Conservation (phyloP, 2,888 invertebrate species). For the Diaprepes abbreviatus region DNA sequence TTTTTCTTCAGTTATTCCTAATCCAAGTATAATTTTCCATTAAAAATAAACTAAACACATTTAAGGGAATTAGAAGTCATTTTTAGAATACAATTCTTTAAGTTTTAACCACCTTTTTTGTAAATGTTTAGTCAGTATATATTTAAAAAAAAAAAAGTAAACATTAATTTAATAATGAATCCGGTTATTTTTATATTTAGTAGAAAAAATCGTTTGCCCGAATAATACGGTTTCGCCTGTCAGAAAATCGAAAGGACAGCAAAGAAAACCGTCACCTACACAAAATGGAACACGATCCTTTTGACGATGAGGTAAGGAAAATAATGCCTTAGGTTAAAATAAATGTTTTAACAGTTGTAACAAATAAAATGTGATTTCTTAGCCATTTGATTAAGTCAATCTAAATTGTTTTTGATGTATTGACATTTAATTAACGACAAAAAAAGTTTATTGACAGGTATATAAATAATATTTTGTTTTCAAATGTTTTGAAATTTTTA, state of each 20-base stretch:
- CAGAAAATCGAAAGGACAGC: background rate
- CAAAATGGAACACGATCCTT: constrained; percentile 13
- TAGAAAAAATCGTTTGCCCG: background rate
- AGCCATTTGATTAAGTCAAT: too few relatives aligned
- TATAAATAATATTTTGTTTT: too few relatives aligned
- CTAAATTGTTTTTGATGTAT: too few relatives aligned
- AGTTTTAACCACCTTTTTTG: constrained; percentile 4
- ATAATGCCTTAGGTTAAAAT: too few relatives aligned
- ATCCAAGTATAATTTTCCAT: too few relatives aligned
- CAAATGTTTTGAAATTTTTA: too few relatives aligned
- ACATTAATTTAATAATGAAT: background rate
- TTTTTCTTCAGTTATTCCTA: too few relatives aligned
- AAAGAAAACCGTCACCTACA: background rate
- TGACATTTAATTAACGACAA: too few relatives aligned
- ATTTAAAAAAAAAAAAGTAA: background rate
- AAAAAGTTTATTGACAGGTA: too few relatives aligned
- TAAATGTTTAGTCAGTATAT: background rate
- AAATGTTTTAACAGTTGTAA: too few relatives aligned
- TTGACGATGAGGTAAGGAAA: constrained; percentile 14
- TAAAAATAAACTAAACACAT: too few relatives aligned
- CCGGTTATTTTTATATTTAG: background rate
- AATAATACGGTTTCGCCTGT: background rate
- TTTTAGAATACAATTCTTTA: background rate
- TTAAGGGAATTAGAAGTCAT: background rate
- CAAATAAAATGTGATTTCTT: too few relatives aligned